Base-by-base conservation (phyloP, 2,888 invertebrate species). In the Arge pagana region DNA sequence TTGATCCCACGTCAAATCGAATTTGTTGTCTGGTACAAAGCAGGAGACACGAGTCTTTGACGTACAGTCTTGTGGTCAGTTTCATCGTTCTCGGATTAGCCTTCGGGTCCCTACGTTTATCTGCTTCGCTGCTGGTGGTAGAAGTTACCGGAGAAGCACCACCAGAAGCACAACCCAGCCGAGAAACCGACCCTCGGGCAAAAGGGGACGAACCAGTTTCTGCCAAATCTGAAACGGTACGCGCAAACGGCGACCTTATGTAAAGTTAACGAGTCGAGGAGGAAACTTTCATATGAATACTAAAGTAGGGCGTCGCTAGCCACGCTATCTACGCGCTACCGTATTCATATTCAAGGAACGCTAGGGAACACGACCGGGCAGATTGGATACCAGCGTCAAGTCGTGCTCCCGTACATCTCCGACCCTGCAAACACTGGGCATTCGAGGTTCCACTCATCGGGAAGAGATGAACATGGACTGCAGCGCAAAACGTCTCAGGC, bases 311-410 rank as follows among this genome's bases (percentile, higher is more conserved):
- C 65, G 67, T 60, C 58, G 45, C 65, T 60, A 58, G 61, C 62
- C 52, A 60, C 53, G 60, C 59, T 58, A 54, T 39, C 52, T 55
- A 57, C 62, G 64, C 63, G 65, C n/a, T 45, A 31, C 33, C 59
- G 63, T 68, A 71, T 72, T 70, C 69, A 72, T 72, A 72, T 72
- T 72, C 70, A 70, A 72, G n/a, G n/a, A n/a, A n/a, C n/a, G n/a
- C n/a, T n/a, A n/a, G n/a, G n/a, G n/a, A n/a, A n/a, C n/a, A n/a
- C n/a, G n/a, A n/a, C n/a, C n/a, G n/a, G 56, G 58, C 61, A 57
- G 57, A 72, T 72, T 68, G 71, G 66, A 70, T 64, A 68, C 66
- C 67, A 67, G 33, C 45, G 21, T 45, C n/a, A 26, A 10, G 8
- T 16, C 15, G n/a, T 23, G 3, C 18, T 19, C 42, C 16, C 4